These are phyloP conservation scores for Odontesthes bonariensis DNA, from an alignment of 2,113 vertebrate genomes.

Conservation along the genomic window DNA sequence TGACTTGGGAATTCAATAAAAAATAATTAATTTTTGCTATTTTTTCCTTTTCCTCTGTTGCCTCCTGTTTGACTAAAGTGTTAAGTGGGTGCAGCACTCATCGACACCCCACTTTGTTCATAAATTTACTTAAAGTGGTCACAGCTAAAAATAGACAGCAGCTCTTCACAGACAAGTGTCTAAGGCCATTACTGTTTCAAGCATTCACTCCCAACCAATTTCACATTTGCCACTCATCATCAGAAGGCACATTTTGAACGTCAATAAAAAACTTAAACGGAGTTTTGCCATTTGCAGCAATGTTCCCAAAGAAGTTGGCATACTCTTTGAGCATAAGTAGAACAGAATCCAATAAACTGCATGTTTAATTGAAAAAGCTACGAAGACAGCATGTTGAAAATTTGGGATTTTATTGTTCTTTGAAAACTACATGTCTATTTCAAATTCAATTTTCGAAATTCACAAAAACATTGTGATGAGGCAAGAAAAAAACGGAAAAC, in stretches of 20 bases:
- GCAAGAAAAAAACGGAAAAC: no score
- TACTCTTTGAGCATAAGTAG: not conserved
- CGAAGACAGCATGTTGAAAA: not conserved
- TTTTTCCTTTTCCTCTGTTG: not conserved
- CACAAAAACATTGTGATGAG: not conserved
- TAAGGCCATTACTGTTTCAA: slow-evolving; percentile 5
- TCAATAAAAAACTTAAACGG: no score
- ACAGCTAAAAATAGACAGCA: not conserved
- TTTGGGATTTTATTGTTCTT: not conserved
- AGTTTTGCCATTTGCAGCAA: no score
- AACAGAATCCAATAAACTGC: not conserved
- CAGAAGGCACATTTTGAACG: no score
- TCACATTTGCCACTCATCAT: no score
- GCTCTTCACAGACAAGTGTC: slow-evolving; percentile 1
- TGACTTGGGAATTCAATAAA: slow-evolving; percentile 2
- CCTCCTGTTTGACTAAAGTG: not conserved
- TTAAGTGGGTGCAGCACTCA: not conserved
- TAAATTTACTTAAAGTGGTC: not conserved
- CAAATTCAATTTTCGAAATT: not conserved
- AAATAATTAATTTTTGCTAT: not conserved
- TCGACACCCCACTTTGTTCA: not conserved
- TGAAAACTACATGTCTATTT: not conserved
- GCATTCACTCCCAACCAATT: not conserved
- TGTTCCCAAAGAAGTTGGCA: no score
- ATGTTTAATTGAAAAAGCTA: not conserved